phyloP scores from a whole-genome alignment of 2,113 vertebrate species.

The Apeltes quadracus region DNA sequence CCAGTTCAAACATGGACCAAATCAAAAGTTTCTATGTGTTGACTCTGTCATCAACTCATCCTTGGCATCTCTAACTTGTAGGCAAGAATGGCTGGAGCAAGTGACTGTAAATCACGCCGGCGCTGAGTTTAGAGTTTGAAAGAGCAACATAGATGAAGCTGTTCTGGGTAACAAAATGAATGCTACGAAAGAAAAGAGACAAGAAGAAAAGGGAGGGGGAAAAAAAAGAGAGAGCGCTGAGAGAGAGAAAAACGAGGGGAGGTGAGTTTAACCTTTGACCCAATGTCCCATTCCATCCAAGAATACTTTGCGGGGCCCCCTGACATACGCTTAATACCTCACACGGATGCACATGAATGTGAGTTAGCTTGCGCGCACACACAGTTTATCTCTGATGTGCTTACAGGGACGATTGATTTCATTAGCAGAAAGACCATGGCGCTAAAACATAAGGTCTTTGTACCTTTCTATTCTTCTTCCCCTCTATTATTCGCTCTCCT shows the following conservation, averaged over 20 bases:
- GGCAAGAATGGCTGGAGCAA: background rate
- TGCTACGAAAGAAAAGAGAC: constrained; percentile 2
- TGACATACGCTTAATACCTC: constrained; percentile 52
- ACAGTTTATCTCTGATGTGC: constrained; percentile 35
- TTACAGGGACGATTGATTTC: constrained; percentile 38
- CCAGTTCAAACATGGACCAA: background rate
- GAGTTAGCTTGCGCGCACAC: constrained; percentile 21
- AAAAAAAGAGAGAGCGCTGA: background rate
- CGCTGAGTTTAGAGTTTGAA: background rate
- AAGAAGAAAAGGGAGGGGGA: background rate
- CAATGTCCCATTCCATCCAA: constrained; percentile 41
- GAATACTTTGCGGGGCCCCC: constrained; percentile 51
- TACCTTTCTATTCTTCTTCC: background rate
- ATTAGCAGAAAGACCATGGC: constrained; percentile 43
- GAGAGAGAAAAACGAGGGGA: constrained; percentile 39
- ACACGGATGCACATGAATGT: constrained; percentile 53
- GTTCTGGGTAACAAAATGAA: background rate
- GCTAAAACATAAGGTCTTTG: constrained; percentile 31
- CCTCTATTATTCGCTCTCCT: background rate
- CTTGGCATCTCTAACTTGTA: background rate
- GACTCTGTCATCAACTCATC: background rate
- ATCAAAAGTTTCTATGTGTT: too few species aligned
- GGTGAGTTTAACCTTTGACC: constrained; percentile 56
- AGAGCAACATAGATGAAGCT: background rate
- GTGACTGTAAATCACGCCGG: background rate